Evolutionary conservation across 2,113 vertebrate species (phyloP).

Genomic region (Chamaea fasciata): DNA sequence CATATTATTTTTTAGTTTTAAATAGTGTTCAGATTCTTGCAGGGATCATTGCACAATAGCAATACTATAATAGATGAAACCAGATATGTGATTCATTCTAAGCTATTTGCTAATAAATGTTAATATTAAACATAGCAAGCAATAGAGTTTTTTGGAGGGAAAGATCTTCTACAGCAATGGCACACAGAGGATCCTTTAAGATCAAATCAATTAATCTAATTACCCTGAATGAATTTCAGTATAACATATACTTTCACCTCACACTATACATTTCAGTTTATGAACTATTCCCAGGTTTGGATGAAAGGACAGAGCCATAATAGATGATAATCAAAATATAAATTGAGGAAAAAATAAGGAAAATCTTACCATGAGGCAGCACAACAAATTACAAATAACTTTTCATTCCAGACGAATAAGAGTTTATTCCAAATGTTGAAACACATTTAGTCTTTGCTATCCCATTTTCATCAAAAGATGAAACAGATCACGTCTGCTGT

Average conservation of each 20-base stretch:
- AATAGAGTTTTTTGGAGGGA: background rate
- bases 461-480: background rate
- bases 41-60: background rate
- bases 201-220: background rate
- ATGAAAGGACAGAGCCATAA: background rate
- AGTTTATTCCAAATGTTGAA: background rate
- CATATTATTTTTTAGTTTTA: background rate
- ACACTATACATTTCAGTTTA: background rate
- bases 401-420: background rate
- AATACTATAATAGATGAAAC: background rate
- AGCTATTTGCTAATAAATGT: background rate
- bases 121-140: background rate
- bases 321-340: background rate
- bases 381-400: background rate
- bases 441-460: background rate
- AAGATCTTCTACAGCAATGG: background rate
- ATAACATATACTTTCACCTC: background rate
- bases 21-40: background rate
- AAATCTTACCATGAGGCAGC: background rate
- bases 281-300: background rate
- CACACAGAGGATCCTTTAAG: background rate
- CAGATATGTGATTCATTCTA: background rate
- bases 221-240: background rate
- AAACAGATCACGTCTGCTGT: background rate
- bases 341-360: background rate